Evolutionary conservation across 2,113 vertebrate genomes (phyloP).

Genomic region (Nematolebias whitei): DNA sequence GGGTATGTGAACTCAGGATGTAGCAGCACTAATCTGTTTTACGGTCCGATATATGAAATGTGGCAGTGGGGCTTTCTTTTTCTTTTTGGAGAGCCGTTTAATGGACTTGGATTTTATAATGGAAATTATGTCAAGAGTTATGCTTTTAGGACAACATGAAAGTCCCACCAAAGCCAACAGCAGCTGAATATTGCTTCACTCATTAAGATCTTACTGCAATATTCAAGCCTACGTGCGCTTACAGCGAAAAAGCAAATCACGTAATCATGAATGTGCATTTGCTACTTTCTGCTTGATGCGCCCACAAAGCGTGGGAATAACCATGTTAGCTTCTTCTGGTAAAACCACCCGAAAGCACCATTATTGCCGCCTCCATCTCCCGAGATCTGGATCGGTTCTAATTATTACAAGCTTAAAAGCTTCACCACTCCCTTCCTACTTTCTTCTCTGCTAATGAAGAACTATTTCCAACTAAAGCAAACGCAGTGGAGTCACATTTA

Average conservation of each 20-base stretch:
- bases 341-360: constrained; percentile 41
- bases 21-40: not conserved
- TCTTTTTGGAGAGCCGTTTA: not conserved
- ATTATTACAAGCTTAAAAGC: constrained; percentile 62
- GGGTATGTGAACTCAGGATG: not conserved
- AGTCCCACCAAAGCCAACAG: constrained; percentile 10
- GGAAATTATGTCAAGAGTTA: not conserved
- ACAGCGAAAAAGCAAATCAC: constrained; percentile 32
- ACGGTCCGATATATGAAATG: not conserved
- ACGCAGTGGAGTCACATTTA: constrained; percentile 47
- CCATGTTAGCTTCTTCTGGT: constrained; percentile 38
- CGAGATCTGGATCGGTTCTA: constrained; percentile 27
- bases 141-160: constrained; percentile 16
- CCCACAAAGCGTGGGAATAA: constrained; percentile 45
- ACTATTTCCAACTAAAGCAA: constrained; percentile 49
- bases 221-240: constrained; percentile 7
- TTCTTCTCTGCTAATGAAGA: constrained; percentile 43
- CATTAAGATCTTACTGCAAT: constrained; percentile 9
- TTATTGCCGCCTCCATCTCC: constrained; percentile 8
- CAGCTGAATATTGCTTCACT: constrained; percentile 1
- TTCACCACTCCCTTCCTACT: constrained; percentile 37
- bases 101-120: not conserved
- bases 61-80: not conserved
- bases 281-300: constrained; percentile 20
- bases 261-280: constrained; percentile 45